phyloP scores from a whole-genome alignment of 2,888 invertebrate genomes.

The Linnaemya vulpina region DNA sequence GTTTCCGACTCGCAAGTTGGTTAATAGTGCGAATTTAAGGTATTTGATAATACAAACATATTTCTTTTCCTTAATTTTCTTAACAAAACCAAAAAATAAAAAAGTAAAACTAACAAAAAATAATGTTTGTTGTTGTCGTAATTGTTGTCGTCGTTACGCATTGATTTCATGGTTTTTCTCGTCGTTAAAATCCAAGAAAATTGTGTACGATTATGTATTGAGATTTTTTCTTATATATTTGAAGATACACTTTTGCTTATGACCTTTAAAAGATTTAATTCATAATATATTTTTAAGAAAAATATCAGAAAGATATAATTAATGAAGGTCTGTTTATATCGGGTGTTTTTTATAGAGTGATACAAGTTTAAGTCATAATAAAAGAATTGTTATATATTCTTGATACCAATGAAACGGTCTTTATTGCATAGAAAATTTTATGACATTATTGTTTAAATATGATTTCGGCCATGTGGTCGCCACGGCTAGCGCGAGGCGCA shows the following conservation, averaged over 20 bases:
- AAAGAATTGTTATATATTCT: too few relatives aligned
- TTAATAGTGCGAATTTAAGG: constrained; percentile 70
- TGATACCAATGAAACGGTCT: too few relatives aligned
- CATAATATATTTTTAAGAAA: neutral
- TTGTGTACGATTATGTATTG: constrained; percentile 39
- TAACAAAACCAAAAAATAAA: neutral
- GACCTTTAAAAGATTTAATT: constrained; percentile 1
- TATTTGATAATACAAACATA: constrained; percentile 25
- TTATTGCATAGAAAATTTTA: too few relatives aligned
- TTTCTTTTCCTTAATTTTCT: constrained; percentile 13
- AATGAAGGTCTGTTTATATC: too few relatives aligned
- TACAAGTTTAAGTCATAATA: too few relatives aligned
- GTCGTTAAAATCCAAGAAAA: constrained; percentile 18
- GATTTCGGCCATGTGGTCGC: too few relatives aligned
- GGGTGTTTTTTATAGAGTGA: too few relatives aligned
- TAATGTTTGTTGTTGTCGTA: constrained; percentile 12
- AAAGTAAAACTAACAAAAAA: too few relatives aligned
- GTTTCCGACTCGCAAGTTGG: constrained; percentile 47
- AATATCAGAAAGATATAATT: too few relatives aligned
- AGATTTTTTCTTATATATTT: constrained; percentile 27
- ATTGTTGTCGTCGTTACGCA: constrained; percentile 52
- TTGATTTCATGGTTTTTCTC: constrained; percentile 59
- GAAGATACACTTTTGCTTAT: neutral
- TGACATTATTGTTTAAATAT: too few relatives aligned
- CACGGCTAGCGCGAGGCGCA: too few relatives aligned